phyloP scores from a whole-genome alignment of 2,888 invertebrate genomes.

The Nomada ferruginata region DNA sequence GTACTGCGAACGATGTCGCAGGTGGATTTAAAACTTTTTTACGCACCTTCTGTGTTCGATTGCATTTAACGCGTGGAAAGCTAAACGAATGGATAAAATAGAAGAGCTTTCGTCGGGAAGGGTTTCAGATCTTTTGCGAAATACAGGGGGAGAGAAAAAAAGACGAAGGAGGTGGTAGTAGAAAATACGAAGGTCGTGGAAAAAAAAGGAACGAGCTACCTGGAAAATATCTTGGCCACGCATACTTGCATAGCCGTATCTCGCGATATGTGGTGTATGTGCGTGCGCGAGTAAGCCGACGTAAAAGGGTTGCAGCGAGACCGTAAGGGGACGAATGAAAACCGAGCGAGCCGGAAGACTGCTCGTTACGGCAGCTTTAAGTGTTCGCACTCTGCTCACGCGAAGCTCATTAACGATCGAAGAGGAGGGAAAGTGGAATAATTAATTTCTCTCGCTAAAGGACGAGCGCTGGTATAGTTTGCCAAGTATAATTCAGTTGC shows the following conservation, averaged over 20 bases:
- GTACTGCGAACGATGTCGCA: neutral
- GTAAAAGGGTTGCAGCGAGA: slow-evolving; percentile 48
- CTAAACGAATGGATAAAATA: slow-evolving; percentile 11
- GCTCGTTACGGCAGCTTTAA: slow-evolving; percentile 69
- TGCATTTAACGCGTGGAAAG: neutral
- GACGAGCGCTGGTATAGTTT: slow-evolving; percentile 34
- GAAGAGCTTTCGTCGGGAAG: slow-evolving; percentile 15
- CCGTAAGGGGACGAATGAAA: slow-evolving; percentile 60
- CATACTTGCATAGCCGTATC: slow-evolving; percentile 5
- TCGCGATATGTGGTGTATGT: slow-evolving; percentile 3
- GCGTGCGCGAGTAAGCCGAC: slow-evolving; percentile 5
- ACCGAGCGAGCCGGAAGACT: slow-evolving; percentile 54
- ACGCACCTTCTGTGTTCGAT: neutral
- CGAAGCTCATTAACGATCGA: slow-evolving; percentile 77
- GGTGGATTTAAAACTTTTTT: no score
- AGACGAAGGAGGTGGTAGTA: neutral
- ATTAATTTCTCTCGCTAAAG: slow-evolving; percentile 69
- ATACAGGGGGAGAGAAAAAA: neutral
- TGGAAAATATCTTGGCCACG: slow-evolving; percentile 45
- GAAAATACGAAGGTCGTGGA: neutral
- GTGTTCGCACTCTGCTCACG: slow-evolving; percentile 70
- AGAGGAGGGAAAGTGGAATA: slow-evolving; percentile 69
- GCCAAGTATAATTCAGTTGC: slow-evolving; percentile 55
- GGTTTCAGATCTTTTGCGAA: neutral
- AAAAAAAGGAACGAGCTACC: slow-evolving; percentile 15